Evolutionary conservation across 2,113 vertebrate species (phyloP), one percentile per base, ranked within the genome.

Genomic region (Octodon degus): DNA sequence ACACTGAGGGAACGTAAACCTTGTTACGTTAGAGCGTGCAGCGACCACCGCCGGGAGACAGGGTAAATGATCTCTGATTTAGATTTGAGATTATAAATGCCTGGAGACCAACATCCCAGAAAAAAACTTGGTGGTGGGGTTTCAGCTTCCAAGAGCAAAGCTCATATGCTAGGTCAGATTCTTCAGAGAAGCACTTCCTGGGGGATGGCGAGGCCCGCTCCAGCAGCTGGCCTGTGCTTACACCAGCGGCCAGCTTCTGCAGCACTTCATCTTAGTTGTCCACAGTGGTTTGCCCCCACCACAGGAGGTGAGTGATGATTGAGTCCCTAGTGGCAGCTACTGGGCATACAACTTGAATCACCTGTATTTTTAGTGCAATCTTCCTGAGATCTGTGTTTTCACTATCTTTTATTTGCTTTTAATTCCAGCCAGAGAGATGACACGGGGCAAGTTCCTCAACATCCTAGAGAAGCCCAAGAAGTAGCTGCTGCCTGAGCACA

Each of bases 381-480:
- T 94, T 80, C 70, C 77, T 92, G 4, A 65, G 50, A 84, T 91
- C 40, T 2, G 85, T 34, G n/a, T 96, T 95, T 96, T 94, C 70
- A 89, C 77, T 95, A 81, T 62, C 76, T 85, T 82, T 77, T 65
- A 80, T 98, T 87, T 83, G 58, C 19, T 91, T 98, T 32, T 98
- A 85, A 98, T 99, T 99, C 79, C 99, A 99, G 99, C 99, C 92
- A 98, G 99, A 98, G 99, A 99, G 98, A 99, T 99, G 99, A 99
- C 99, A 89, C 98, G 99, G 86, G 99, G 99, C 6, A 99, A 99
- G 97, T 99, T 99, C 97, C 98, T 99, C 97, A 99, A 99, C 98
- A 99, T 99, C 98, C 97, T 99, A 98, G 99, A 99, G 98, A 99
- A 99, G 97, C 99, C 99, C 60, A 99, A 99, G 98, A 99, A 99